Base-by-base conservation (phyloP, 2,113 vertebrate genomes). In the Chamaetylas fuelleborni region DNA sequence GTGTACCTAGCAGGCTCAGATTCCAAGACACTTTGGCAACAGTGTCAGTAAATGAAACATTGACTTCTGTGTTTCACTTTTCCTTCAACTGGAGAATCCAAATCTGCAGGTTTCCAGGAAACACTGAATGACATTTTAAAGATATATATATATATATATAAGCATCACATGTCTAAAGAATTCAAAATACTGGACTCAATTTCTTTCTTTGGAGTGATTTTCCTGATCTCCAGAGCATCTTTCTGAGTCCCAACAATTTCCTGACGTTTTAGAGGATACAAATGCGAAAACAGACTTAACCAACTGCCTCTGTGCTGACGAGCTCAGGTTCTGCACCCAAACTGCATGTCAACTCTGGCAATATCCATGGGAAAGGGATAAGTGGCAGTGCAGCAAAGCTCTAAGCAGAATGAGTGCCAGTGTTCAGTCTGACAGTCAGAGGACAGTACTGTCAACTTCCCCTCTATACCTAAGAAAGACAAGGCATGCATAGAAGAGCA, bases 161-260 rank as follows among this genome's bases (percentile, higher is more conserved):
- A 84, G 23, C 36, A 81, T 53, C 38, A 58, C 8, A n/a, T 8
- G 9, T 15, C 29, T 81, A 77, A 76, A 72, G 54, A 73, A 54
- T 42, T 80, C n/a, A 54, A 80, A 87, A 79, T n/a, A 65, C 22
- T 36, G 31, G 18, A 36, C 19, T 70, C 4, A 0, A 19, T 36
- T 62, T 58, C 28, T 71, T 34, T 56, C 53, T 86, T 36, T 16
- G 9, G 43, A 77, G 54, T 29, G 48, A 56, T 1, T 50, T 58
- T 12, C 26, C 36, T 42, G 61, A 43, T 61, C 42, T 78, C 19
- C 50, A 86, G 47, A 87, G 31, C 19, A 78, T 23, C 23, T 8
- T 82, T 36, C 22, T 2, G 14, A 60, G 24, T 60, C 43, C 28
- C 7, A 5, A 14, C 0, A 0, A 67, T 33, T 64, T 67, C 40